phyloP scores from a whole-genome alignment of 2,113 vertebrate genomes.

The Camelus dromedarius region DNA sequence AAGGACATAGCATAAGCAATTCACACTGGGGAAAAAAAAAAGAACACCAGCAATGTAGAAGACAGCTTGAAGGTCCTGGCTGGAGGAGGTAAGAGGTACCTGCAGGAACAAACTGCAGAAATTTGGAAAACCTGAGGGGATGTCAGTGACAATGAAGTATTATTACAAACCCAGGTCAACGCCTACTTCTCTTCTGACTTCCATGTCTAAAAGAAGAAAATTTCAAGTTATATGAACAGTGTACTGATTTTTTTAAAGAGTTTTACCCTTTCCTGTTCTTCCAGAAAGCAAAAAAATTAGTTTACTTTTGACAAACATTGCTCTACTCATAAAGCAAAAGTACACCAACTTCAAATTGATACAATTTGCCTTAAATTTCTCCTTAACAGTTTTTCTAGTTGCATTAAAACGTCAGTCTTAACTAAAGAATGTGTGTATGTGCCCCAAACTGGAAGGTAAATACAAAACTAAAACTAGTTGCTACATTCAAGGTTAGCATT shows the following conservation, averaged over 20 bases:
- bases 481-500: slow-evolving; percentile 31
- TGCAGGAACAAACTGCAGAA: background rate
- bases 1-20: background rate
- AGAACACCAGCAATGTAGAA: background rate
- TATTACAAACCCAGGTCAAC: background rate
- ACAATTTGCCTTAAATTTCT: background rate
- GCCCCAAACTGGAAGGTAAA: background rate
- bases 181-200: background rate
- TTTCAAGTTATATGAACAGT: background rate
- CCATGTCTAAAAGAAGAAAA: slow-evolving; percentile 27
- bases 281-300: slow-evolving; percentile 24
- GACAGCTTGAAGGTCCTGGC: background rate
- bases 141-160: background rate
- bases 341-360: slow-evolving; percentile 8
- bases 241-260: background rate
- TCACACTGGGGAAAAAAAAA: background rate
- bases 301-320: slow-evolving; percentile 1
- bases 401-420: slow-evolving; percentile 32
- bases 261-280: background rate
- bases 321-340: background rate
- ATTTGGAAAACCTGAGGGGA: background rate
- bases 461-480: background rate
- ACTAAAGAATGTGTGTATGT: background rate
- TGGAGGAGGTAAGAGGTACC: background rate
- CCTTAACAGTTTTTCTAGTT: background rate